Evolutionary conservation across 2,888 invertebrate genomes (phyloP), one percentile per base, ranked within the genome.

Genomic region (Taenaris catops): DNA sequence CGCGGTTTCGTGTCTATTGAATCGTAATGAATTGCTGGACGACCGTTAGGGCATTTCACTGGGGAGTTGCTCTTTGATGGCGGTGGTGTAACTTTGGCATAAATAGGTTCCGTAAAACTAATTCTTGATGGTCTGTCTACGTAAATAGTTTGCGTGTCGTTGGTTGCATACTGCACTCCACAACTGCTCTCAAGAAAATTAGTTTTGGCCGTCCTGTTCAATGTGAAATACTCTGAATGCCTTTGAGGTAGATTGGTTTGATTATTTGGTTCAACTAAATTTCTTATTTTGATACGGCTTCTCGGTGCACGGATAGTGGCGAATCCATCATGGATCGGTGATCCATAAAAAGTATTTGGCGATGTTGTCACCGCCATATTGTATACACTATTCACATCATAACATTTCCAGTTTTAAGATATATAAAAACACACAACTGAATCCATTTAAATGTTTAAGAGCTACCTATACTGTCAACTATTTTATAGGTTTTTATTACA

Each of bases 301-400:
- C 87, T 75, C 17, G 86, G 90, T 6, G 92, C 89, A 39, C 94
- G 88, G 52, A 96, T 94, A n/a, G 95, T 96, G 31, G 95, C 95
- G 75, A 94, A 96, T 35, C 95, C 95, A 73, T 96, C 95, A 72
- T 94, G 92, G 31, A 95, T 91, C 38, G 92, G 91, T 33, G 90
- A 76, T 34, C 81, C 81, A 57, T 83, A 79, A 58, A 73, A 84
- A 28, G 74, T 74, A 33, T 73, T 62, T 14, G 40, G 40, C 18
- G 86, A 79, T 35, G 83, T 81, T 8, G 84, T 83, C 34, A 83
- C 80, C 31, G 86, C 84, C 84, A 57, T 63, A 18, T 48, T 46
- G 16, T 3, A 11, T 6, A n/a, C 19, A 23, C 19, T 34, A 20
- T 34, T 25, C 29, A 34, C 19, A 35, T 8, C 11, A 16, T 29